A percentile compares a stretch with the other conserved stretches of the same genome.
These are phyloP conservation scores for Panthera uncia DNA, from an alignment of 2,113 vertebrate species.

Conservation along the genomic window DNA sequence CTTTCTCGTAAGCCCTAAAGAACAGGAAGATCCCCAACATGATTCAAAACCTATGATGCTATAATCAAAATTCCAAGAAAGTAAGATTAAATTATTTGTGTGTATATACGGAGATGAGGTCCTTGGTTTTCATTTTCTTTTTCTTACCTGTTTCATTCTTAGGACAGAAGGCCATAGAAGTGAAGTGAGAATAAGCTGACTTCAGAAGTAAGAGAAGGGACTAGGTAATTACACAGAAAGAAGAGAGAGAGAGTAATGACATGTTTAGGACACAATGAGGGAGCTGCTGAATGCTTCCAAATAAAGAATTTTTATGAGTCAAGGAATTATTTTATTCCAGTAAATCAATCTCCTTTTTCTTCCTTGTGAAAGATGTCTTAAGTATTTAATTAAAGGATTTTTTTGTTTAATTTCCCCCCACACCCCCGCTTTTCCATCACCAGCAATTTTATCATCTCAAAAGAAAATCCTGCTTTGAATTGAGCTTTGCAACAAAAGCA, in stretches of 20 bases:
- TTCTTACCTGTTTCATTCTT: slow-evolving; percentile 30
- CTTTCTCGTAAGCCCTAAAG: background rate
- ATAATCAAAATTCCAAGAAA: background rate
- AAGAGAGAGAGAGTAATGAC: background rate
- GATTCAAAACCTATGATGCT: background rate
- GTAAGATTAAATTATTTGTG: background rate
- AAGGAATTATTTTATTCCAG: background rate
- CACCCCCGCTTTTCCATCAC: background rate
- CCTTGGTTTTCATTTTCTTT: slow-evolving; percentile 11
- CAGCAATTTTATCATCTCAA: slow-evolving; percentile 29
- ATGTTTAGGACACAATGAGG: background rate
- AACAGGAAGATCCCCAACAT: background rate
- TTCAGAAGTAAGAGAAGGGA: background rate
- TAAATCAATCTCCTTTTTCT: background rate
- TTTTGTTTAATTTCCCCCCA: background rate
- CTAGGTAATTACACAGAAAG: background rate
- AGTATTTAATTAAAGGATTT: background rate
- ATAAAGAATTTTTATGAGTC: background rate
- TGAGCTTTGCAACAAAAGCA: slow-evolving; percentile 23
- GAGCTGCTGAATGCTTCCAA: background rate
- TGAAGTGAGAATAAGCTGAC: background rate
- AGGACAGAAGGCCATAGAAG: background rate
- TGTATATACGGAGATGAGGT: background rate
- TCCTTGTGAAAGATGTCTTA: background rate
- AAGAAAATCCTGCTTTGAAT: slow-evolving; percentile 33